Evolutionary conservation across 2,888 invertebrate species (phyloP), one percentile per base, ranked within the genome.

Genomic region (Brachylomia viminalis): DNA sequence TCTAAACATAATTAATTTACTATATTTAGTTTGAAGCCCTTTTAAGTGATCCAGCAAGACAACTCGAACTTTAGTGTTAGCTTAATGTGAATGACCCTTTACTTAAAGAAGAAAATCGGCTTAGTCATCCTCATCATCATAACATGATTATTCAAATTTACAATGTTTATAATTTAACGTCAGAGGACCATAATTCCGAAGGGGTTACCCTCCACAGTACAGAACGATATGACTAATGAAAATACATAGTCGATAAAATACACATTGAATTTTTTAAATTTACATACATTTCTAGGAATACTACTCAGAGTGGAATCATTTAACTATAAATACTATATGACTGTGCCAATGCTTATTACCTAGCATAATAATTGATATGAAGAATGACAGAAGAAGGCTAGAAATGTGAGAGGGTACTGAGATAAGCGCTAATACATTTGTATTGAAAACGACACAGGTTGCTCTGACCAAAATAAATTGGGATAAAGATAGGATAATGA

Each of bases 271-370:
- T 30, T 62, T 45, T 62, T 2, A 67, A 81, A 84, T 70, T 70
- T 80, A 17, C 61, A 84, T 67, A 45, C 30, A 59, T 11, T 80
- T 68, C 73, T 65, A 65, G n/a, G 84, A 73, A 81, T 49, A 84
- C 45, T 56, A 73, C 64, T 54, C n/a, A 47, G 27, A 61, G 38
- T 54, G 47, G 83, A 69, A 79, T 83, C 69, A 83, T 65, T 69
- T 47, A 47, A 47, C 56, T 78, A 83, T 78, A 83, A 83, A 78
- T 79, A 78, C 58, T 69, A 54, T 15, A 83, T 78, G 83, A 79
- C 68, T 77, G n/a, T 68, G 58, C 10, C 42, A 42, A 42, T 38
- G 49, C 1, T 27, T 20, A 11, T 15, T 54, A 62, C n/a, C 6
- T 62, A 1, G 23, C 33, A 54, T 0, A 58, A 67, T 68, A 56